Conservation (phyloP, 2,113 vertebrate species). For the Leucopternis melanops region DNA sequence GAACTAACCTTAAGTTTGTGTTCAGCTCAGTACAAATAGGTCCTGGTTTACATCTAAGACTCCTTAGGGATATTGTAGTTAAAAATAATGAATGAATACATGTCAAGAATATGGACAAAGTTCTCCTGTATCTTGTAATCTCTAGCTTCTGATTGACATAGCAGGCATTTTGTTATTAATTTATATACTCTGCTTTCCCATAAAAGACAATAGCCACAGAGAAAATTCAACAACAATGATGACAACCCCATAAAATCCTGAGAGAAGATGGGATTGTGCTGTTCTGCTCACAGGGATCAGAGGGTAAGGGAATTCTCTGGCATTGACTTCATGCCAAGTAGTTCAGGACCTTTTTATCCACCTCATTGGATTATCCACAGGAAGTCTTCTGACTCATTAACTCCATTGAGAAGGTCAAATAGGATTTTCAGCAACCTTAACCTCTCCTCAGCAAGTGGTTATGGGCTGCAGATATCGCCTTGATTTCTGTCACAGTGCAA, state of each 20-base stretch:
- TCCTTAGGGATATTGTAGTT: not conserved
- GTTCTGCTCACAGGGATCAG: not conserved
- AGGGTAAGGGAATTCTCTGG: not conserved
- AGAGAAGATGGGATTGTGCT: not conserved
- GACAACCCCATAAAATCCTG: not conserved
- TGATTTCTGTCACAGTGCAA: not conserved
- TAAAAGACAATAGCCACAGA: not conserved
- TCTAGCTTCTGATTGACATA: not conserved
- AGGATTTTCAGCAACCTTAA: constrained; percentile 32
- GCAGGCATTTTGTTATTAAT: not conserved
- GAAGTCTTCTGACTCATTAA: constrained; percentile 62
- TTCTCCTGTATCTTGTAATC: not conserved
- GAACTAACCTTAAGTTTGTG: not conserved
- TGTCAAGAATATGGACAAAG: not conserved
- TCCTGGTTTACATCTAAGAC: not conserved
- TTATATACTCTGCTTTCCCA: not conserved
- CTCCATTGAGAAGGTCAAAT: constrained; percentile 49
- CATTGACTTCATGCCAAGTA: constrained; percentile 23
- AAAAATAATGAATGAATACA: not conserved
- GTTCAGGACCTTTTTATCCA: constrained; percentile 64
- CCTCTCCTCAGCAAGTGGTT: not conserved
- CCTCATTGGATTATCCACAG: constrained; percentile 64
- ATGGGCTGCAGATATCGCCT: not conserved
- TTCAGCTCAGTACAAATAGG: not conserved
- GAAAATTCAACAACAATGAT: not conserved